A percentile compares a stretch with the other conserved stretches of the same genome.
phyloP scores from a whole-genome alignment of 2,113 vertebrate species.

The Misgurnus anguillicaudatus region DNA sequence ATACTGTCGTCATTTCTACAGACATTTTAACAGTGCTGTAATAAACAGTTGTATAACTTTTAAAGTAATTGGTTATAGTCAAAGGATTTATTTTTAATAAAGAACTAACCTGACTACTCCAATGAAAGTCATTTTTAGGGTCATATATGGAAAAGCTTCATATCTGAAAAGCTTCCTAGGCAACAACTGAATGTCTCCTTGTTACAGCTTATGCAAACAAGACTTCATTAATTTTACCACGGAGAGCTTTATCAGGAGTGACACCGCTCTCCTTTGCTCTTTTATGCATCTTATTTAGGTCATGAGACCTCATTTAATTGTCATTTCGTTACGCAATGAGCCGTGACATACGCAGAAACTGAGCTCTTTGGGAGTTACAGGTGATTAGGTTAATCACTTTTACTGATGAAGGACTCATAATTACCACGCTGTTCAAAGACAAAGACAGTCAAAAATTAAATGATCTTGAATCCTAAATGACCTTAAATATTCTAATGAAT shows the following conservation, averaged over 20 bases:
- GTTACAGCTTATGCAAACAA: background rate
- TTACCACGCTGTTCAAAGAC: slow-evolving; percentile 30
- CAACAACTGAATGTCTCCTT: background rate
- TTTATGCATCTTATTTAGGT: slow-evolving; percentile 27
- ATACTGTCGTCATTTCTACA: too few species aligned
- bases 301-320: slow-evolving; percentile 25
- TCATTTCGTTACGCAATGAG: slow-evolving; percentile 34
- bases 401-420: slow-evolving; percentile 43
- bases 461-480: slow-evolving; percentile 1
- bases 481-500: background rate
- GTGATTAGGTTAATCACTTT: slow-evolving; percentile 48
- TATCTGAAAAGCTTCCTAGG: background rate
- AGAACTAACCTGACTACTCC: background rate
- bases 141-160: background rate
- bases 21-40: too few species aligned
- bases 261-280: background rate
- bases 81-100: too few species aligned
- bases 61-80: too few species aligned
- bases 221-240: background rate
- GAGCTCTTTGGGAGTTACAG: slow-evolving; percentile 16
- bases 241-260: background rate
- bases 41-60: too few species aligned
- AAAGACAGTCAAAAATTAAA: slow-evolving; percentile 4
- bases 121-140: background rate
- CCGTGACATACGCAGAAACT: background rate